Percentiles rank a stretch among this genome's conserved stretches.
Evolutionary conservation across 2,113 vertebrate genomes (phyloP).

Genomic region (Sarotherodon lohbergeri): DNA sequence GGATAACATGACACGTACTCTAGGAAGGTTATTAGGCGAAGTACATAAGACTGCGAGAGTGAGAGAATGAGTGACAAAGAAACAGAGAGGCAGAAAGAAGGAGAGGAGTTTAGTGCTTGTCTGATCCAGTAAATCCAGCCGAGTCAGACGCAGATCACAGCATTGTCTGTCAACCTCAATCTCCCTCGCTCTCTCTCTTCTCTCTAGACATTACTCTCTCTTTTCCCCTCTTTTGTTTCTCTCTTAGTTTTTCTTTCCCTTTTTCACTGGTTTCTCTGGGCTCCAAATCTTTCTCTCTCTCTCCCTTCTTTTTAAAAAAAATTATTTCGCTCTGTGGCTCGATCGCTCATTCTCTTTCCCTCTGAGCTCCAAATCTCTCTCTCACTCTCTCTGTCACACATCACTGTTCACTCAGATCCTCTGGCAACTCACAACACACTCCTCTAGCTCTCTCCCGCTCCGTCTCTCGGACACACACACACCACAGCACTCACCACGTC

Average conservation of each 20-base stretch:
- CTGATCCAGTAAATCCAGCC: constrained; percentile 23
- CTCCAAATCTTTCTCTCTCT: neutral
- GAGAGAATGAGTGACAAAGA: neutral
- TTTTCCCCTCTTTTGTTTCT: neutral
- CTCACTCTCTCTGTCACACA: constrained; percentile 50
- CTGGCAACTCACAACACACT: constrained; percentile 13
- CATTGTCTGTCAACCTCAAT: constrained; percentile 1
- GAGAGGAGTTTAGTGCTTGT: constrained; percentile 1
- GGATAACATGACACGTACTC: neutral
- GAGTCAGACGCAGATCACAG: constrained; percentile 37
- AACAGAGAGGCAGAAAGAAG: neutral
- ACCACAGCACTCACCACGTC: neutral
- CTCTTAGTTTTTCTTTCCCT: neutral
- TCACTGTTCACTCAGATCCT: constrained; percentile 49
- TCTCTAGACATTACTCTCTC: neutral
- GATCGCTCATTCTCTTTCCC: neutral
- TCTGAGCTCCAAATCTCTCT: constrained; percentile 33
- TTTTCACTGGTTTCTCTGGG: neutral
- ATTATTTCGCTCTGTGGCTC: neutral
- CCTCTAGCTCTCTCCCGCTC: neutral
- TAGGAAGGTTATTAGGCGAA: neutral
- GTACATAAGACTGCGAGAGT: neutral
- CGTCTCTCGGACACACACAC: neutral
- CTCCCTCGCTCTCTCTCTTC: neutral
- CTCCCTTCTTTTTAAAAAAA: accelerated